Evolutionary conservation across 1,140 invertebrate genomes (phyloP).

Genomic region (Aphaenogaster ashmeadi): DNA sequence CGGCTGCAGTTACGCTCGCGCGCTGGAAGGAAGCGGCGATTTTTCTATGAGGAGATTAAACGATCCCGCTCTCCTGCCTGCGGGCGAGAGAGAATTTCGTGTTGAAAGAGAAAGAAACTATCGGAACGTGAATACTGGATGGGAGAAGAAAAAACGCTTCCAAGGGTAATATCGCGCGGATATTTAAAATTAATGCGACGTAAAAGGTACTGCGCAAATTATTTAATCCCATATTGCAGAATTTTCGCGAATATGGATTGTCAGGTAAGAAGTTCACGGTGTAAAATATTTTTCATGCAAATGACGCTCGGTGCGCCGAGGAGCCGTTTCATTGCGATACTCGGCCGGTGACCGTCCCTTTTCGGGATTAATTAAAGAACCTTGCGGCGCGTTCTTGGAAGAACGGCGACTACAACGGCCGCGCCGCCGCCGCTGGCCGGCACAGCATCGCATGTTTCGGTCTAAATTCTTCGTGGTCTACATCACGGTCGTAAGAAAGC

Average conservation of each 20-base stretch:
- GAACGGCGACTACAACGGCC: background rate
- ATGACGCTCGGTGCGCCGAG: background rate
- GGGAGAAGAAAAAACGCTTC: background rate
- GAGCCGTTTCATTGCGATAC: conserved; percentile 35
- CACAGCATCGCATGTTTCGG: conserved; percentile 20
- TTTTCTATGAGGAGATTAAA: conserved; percentile 71
- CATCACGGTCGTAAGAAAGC: conserved; percentile 38
- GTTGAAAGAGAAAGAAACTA: background rate
- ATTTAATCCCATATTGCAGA: conserved; percentile 11
- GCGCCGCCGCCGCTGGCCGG: conserved; percentile 10
- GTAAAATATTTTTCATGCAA: conserved; percentile 39
- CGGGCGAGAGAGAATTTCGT: conserved; percentile 15
- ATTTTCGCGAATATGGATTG: conserved; percentile 5
- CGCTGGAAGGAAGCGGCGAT: conserved; percentile 61
- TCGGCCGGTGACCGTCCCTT: conserved; percentile 35
- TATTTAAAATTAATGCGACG: background rate
- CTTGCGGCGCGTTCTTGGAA: conserved; percentile 39
- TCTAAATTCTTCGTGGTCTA: conserved; percentile 43
- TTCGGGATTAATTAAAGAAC: conserved; percentile 53
- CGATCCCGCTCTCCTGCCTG: background rate
- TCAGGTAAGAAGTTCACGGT: background rate
- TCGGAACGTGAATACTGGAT: background rate
- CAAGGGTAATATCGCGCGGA: background rate
- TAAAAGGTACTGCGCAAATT: background rate
- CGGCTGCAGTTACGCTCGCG: conserved; percentile 16